These are phyloP conservation scores for Loris lydekkerianus DNA, from an alignment of 2,797 vertebrate genomes.

Conservation along the genomic window DNA sequence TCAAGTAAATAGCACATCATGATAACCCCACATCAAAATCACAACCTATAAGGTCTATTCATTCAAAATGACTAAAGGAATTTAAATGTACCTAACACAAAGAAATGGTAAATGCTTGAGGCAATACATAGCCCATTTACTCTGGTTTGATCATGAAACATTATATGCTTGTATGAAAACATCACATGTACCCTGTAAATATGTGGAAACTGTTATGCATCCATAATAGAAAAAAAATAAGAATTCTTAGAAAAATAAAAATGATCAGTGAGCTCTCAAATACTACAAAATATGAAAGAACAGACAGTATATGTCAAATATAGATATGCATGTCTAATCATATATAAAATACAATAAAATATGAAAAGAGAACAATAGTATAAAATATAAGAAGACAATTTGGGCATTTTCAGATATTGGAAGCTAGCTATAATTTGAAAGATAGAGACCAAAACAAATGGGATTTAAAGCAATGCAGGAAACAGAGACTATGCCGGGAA, in stretches of 20 bases:
- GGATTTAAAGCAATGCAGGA: slow-evolving; percentile 28
- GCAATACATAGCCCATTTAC: not conserved
- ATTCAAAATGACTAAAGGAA: not conserved
- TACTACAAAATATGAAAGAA: slow-evolving; percentile 5
- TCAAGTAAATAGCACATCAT: not conserved
- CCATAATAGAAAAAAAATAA: not conserved
- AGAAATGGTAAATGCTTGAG: not conserved
- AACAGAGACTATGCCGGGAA: not conserved
- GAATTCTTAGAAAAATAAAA: not conserved
- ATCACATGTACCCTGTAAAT: not conserved
- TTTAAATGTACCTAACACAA: not conserved
- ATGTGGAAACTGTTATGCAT: not conserved
- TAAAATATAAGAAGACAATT: slow-evolving; percentile 1
- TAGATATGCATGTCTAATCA: not conserved
- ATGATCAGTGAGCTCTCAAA: not conserved
- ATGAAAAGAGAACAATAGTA: not conserved
- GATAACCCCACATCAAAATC: not conserved
- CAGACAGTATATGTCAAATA: not conserved
- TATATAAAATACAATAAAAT: slow-evolving; percentile 11
- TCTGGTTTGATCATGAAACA: not conserved
- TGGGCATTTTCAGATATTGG: not conserved
- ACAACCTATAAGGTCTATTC: not conserved
- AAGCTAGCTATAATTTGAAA: slow-evolving; percentile 10
- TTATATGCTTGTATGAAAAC: not conserved
- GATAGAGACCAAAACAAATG: not conserved